A percentile compares a stretch with the other conserved stretches of the same genome.
Conservation (phyloP, 2,888 invertebrate species). For the Lithophane leautieri region DNA sequence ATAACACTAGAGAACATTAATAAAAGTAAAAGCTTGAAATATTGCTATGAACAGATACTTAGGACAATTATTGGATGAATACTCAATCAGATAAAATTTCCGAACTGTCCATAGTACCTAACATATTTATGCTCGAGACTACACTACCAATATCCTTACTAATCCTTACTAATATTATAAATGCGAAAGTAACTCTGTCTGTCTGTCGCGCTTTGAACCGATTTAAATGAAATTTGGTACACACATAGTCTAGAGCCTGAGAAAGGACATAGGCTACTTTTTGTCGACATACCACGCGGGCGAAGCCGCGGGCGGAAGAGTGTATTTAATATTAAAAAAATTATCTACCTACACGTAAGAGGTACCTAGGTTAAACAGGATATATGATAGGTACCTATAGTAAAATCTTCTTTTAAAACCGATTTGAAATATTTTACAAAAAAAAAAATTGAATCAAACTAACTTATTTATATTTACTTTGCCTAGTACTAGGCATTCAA, state of each 20-base stretch:
- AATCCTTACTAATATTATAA: no score
- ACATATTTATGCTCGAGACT: background rate
- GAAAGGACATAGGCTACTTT: no score
- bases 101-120: background rate
- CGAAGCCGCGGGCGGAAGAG: no score
- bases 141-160: background rate
- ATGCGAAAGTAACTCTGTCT: no score
- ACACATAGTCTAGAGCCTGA: no score
- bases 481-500: background rate
- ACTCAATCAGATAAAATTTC: no score
- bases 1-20: background rate
- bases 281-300: no score
- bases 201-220: no score
- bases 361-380: background rate
- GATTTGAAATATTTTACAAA: background rate
- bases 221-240: no score
- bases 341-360: background rate
- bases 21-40: conserved; percentile 7
- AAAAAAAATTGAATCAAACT: background rate
- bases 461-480: conserved; percentile 15
- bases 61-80: background rate
- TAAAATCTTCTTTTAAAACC: background rate
- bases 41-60: background rate
- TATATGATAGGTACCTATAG: background rate
- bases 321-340: no score